Percentiles rank a stretch among this genome's conserved stretches.
These are phyloP conservation scores for Odontamblyopus rebecca DNA, from an alignment of 2,797 vertebrate species.

Conservation along the genomic window DNA sequence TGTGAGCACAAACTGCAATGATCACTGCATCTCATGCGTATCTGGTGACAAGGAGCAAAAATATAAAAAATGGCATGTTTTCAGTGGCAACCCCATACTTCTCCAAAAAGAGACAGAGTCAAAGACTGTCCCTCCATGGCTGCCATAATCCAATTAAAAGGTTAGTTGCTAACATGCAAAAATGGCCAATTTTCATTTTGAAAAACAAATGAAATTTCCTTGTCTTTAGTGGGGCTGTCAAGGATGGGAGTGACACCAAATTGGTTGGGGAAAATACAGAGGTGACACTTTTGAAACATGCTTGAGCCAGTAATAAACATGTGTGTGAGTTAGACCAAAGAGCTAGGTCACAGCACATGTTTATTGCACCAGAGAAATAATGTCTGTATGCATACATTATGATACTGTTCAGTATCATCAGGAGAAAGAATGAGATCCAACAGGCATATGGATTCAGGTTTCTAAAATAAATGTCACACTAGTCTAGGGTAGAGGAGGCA, in stretches of 20 bases:
- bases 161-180: constrained; percentile 68
- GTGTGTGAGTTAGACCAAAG: constrained; percentile 95
- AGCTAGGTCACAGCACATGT: constrained; percentile 98
- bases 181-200: constrained; percentile 65
- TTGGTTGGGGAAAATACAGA: constrained; percentile 94
- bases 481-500: constrained; percentile 94
- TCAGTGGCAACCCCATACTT: constrained; percentile 99
- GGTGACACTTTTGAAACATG: constrained; percentile 99
- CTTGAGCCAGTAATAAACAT: constrained; percentile 99
- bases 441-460: constrained; percentile 99
- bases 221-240: constrained; percentile 78
- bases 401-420: constrained; percentile 99
- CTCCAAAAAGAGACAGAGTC: constrained; percentile 77
- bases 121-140: constrained; percentile 69
- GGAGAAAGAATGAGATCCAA: constrained; percentile 99
- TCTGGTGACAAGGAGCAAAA: constrained; percentile 99
- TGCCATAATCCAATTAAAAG: constrained; percentile 71
- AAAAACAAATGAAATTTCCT: constrained; percentile 59
- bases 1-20: constrained; percentile 80
- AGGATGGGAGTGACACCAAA: constrained; percentile 82
- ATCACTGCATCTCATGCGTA: constrained; percentile 99
- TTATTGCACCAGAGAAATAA: constrained; percentile 99
- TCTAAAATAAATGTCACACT: constrained; percentile 96
- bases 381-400: constrained; percentile 99
- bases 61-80: constrained; percentile 99